A percentile compares a stretch with the other conserved stretches of the same genome.
Conservation (phyloP, 2,797 vertebrate species). For the Mormyrops attenuatus region DNA sequence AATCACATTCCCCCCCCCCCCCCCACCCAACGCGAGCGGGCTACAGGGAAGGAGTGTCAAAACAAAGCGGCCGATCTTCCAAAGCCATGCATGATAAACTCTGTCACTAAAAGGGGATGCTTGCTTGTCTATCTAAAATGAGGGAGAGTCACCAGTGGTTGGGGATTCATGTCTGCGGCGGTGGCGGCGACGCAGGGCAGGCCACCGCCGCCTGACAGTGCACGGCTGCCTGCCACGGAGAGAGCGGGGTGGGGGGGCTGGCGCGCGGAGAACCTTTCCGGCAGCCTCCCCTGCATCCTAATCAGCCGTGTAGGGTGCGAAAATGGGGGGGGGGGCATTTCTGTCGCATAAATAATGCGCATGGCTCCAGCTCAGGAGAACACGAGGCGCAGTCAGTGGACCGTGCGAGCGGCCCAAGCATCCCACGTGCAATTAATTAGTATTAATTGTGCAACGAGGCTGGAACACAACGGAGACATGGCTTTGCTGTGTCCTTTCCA, state of each 20-base stretch:
- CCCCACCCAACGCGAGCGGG: neutral
- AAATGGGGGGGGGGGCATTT: neutral
- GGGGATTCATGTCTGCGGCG: conserved; percentile 9
- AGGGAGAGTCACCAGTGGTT: neutral
- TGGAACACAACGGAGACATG: neutral
- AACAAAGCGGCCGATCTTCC: neutral
- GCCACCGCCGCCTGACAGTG: neutral
- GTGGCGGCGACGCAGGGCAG: conserved; percentile 12
- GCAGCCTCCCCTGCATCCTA: neutral
- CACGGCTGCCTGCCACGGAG: neutral
- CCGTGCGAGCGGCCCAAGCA: neutral
- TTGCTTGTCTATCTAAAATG: conserved; percentile 19
- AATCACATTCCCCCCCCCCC: neutral
- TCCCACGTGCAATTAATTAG: neutral
- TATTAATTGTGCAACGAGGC: neutral
- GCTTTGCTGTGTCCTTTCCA: neutral
- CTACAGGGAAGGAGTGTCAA: conserved; percentile 6
- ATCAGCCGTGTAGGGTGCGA: neutral
- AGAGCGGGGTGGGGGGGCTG: conserved; percentile 13
- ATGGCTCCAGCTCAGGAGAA: neutral
- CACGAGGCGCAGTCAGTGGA: neutral
- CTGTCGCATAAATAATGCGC: neutral
- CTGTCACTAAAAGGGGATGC: neutral
- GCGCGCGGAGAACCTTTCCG: neutral
- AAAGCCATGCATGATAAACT: neutral